Conservation (phyloP, 2,797 vertebrate species). For the Cirrhinus mrigala region DNA sequence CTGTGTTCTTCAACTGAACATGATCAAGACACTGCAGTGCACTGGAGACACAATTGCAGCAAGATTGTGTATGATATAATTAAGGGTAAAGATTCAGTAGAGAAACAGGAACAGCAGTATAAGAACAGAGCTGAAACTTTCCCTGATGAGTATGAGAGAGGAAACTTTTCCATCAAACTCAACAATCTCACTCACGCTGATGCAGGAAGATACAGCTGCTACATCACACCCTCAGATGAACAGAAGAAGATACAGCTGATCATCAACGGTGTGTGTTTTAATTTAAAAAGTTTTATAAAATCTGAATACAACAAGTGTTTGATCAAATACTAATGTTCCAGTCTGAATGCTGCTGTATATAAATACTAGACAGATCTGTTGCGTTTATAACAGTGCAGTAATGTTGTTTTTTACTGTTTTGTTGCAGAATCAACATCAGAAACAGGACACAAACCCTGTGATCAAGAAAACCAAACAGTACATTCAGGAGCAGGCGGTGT, state of each 20-base stretch:
- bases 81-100: background rate
- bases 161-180: conserved; percentile 14
- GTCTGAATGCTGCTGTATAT: no score
- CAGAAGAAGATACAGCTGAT: background rate
- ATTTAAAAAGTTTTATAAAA: no score
- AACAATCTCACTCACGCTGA: background rate
- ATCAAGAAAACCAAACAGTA: no score
- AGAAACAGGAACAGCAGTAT: background rate
- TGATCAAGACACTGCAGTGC: background rate
- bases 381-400: background rate
- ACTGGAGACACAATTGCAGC: background rate
- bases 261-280: background rate
- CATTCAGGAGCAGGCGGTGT: no score
- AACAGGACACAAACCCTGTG: no score
- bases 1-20: no score
- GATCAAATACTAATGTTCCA: no score
- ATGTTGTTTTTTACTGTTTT: background rate
- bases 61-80: background rate
- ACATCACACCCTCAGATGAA: background rate
- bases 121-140: background rate
- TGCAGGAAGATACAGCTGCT: background rate
- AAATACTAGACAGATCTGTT: no score
- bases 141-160: background rate
- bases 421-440: no score
- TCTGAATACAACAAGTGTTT: no score